phyloP scores from a whole-genome alignment of 64 coral and sea anemone species.

The Montipora capricornis region DNA sequence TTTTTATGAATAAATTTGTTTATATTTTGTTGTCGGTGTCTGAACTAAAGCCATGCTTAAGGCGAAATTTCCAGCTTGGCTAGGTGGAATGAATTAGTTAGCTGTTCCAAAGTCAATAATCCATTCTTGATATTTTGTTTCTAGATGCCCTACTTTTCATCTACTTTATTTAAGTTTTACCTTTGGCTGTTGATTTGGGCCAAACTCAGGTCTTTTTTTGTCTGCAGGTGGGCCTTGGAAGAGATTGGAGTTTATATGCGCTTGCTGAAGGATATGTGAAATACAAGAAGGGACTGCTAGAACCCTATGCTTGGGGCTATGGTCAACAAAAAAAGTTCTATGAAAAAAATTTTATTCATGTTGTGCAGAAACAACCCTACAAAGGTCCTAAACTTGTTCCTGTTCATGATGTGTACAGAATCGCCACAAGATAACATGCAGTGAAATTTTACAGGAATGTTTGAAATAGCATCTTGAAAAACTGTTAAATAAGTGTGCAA shows the following conservation, averaged over 20 bases:
- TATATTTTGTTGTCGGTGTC: no score
- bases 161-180: no score
- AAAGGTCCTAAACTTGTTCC: slow-evolving; percentile 71
- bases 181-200: no score
- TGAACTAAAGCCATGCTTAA: no score
- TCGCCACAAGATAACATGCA: background rate
- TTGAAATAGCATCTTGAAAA: background rate
- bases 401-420: slow-evolving; percentile 53
- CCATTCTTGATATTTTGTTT: no score
- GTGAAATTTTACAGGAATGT: background rate
- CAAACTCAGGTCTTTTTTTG: background rate
- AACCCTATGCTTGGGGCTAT: slow-evolving; percentile 90
- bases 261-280: slow-evolving; percentile 88
- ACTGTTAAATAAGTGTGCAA: no score
- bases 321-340: slow-evolving; percentile 79
- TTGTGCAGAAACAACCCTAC: slow-evolving; percentile 57
- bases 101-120: no score
- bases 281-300: slow-evolving; percentile 76
- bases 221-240: slow-evolving; percentile 95
- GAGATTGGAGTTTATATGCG: slow-evolving; percentile 91
- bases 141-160: no score
- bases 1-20: no score
- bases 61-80: no score
- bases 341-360: slow-evolving; percentile 94
- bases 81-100: no score